phyloP scores from a whole-genome alignment of 2,797 vertebrate genomes.

The Hoplostethus atlanticus region DNA sequence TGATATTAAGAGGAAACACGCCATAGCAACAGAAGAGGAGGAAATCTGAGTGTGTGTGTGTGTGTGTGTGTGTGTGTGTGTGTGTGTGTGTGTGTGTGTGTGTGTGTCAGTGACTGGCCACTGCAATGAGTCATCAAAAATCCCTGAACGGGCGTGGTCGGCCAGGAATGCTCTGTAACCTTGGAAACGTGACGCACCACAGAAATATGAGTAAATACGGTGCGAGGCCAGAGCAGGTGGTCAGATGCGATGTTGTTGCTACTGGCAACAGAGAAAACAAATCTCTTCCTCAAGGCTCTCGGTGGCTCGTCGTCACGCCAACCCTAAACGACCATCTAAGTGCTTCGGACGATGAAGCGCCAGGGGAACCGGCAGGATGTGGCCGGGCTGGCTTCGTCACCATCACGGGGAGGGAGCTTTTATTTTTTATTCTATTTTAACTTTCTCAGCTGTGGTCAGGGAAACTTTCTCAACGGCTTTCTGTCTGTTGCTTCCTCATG shows the following conservation, averaged over 20 bases:
- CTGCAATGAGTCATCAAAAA: slow-evolving; percentile 67
- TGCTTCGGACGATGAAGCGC: slow-evolving; percentile 18
- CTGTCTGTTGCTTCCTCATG: too few species aligned
- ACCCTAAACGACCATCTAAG: neutral
- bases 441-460: too few species aligned
- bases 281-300: slow-evolving; percentile 51
- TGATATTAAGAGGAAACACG: slow-evolving; percentile 52
- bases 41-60: slow-evolving; percentile 6
- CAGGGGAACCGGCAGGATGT: neutral
- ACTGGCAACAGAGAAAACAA: slow-evolving; percentile 62
- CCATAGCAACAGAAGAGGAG: slow-evolving; percentile 19
- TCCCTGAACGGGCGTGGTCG: slow-evolving; percentile 54
- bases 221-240: slow-evolving; percentile 49
- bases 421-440: neutral
- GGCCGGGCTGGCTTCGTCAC: slow-evolving; percentile 4
- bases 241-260: slow-evolving; percentile 48
- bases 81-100: slow-evolving; percentile 25
- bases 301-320: slow-evolving; percentile 14
- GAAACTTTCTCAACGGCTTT: too few species aligned
- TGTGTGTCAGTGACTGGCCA: slow-evolving; percentile 2
- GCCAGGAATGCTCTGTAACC: slow-evolving; percentile 56
- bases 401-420: slow-evolving; percentile 2
- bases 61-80: slow-evolving; percentile 34
- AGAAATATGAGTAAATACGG: slow-evolving; percentile 62
- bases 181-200: slow-evolving; percentile 59